phyloP scores from a whole-genome alignment of 2,888 invertebrate genomes.

The Pristionchus fissidentatus region DNA sequence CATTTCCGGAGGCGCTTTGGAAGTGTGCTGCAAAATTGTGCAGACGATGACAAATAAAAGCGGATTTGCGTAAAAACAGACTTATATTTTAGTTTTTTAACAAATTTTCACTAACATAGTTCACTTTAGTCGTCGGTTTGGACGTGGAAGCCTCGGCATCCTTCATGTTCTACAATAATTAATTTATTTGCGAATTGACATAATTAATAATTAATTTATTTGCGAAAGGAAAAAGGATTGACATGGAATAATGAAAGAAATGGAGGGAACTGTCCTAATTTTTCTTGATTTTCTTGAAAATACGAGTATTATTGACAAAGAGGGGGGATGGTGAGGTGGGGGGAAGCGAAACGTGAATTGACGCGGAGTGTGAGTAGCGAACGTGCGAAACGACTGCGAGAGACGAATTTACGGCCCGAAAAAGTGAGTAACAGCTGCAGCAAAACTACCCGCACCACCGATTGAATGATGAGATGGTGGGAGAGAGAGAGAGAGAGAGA shows the following conservation, averaged over 20 bases:
- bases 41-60: neutral
- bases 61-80: too few species aligned
- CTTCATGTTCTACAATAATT: neutral
- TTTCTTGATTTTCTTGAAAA: neutral
- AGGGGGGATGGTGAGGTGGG: neutral
- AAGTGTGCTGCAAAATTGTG: neutral
- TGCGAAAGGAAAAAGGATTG: neutral
- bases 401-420: conserved; percentile 31
- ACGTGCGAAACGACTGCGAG: conserved; percentile 7
- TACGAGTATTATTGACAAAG: neutral
- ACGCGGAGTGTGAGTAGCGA: neutral
- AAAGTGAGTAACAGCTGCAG: conserved; percentile 42
- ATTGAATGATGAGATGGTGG: conserved; percentile 19
- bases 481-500: too few species aligned
- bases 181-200: neutral
- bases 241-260: neutral
- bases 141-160: neutral
- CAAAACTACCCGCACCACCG: neutral
- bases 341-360: too few species aligned
- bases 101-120: too few species aligned
- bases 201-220: neutral
- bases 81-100: too few species aligned
- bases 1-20: neutral
- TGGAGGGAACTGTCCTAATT: neutral
- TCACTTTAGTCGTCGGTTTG: neutral